phyloP scores from a whole-genome alignment of 2,797 vertebrate species.

The Labeo calbasu region DNA sequence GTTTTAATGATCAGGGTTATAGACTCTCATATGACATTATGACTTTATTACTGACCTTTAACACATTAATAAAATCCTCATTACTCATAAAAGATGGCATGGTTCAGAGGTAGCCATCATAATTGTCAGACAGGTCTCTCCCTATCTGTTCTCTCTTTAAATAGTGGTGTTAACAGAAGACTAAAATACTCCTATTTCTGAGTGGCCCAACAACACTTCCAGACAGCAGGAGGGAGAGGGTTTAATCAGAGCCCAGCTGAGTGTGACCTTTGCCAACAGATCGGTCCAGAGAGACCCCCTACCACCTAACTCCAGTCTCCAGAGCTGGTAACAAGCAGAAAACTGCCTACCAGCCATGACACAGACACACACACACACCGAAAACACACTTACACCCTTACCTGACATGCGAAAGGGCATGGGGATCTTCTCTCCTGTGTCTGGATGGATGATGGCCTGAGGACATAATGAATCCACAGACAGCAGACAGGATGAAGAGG shows the following conservation, averaged over 20 bases:
- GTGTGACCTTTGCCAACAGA: slow-evolving; percentile 78
- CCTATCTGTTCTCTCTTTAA: slow-evolving; percentile 54
- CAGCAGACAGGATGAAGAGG: slow-evolving; percentile 43
- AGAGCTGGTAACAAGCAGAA: slow-evolving; percentile 70
- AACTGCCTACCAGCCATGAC: slow-evolving; percentile 47
- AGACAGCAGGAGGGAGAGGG: slow-evolving; percentile 65
- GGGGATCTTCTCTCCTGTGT: slow-evolving; percentile 93
- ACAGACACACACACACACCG: slow-evolving; percentile 28
- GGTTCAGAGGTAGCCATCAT: slow-evolving; percentile 52
- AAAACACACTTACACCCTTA: slow-evolving; percentile 68
- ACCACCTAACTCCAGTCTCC: slow-evolving; percentile 66
- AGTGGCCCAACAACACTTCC: slow-evolving; percentile 64
- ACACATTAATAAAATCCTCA: slow-evolving; percentile 48
- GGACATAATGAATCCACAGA: slow-evolving; percentile 54
- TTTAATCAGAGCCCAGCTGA: slow-evolving; percentile 82
- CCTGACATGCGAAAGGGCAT: slow-evolving; percentile 98
- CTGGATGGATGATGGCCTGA: slow-evolving; percentile 93
- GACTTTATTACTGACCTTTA: slow-evolving; percentile 57
- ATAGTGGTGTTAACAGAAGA: slow-evolving; percentile 65
- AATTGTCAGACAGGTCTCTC: slow-evolving; percentile 48
- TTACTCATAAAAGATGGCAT: slow-evolving; percentile 51
- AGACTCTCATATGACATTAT: slow-evolving; percentile 50
- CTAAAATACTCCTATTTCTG: slow-evolving; percentile 67
- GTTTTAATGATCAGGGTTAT: slow-evolving; percentile 46
- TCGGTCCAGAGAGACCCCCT: slow-evolving; percentile 69